Evolutionary conservation across 2,888 invertebrate species (phyloP), one percentile per base, ranked within the genome.

Genomic region (Choristoneura rosaceana): DNA sequence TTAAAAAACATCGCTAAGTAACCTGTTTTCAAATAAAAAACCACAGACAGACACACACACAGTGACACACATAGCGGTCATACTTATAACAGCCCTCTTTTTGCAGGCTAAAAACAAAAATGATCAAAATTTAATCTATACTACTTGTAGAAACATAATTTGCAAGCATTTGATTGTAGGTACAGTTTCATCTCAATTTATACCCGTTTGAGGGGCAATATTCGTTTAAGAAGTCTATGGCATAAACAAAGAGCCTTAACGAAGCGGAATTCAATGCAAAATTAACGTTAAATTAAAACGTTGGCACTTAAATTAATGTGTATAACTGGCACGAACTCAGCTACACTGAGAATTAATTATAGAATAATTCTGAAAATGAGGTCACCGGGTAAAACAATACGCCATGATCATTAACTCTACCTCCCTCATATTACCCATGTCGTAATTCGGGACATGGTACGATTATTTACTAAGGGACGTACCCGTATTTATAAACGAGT

Each of bases 221-320:
- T 64, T 45, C 50, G 15, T 50, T 50, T 59, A 10, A 61, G 38
- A 15, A 34, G 15, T 15, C 50, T 34, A 50, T 34, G 9, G 47
- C 3, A 9, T 12, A 64, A 63, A 34, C 47, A 63, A 64, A 50
- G n/a, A 64, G 15, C 45, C 8, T 14, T 62, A 33, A 34, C 50
- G 64, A 34, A 50, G 34, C 34, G 12, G 25, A 64, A 50, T 50
- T 50, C 50, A 50, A 15, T 64, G 64, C 34, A 66, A 59, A 67
- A 67, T 66, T 55, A 66, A 41, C 41, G 43, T 43, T 55, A 58
- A 66, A 63, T 67, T 33, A 38, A 52, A 65, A 65, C 66, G 58
- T 9, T 33, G 33, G 66, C 12, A 45, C 33, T 58, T 7, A 67
- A 67, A 64, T 15, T 47, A 64, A 12, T 58, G 58, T 14, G 66